These are phyloP conservation scores for Arctopsyche grandis DNA, from an alignment of 1,140 invertebrate species.

Conservation along the genomic window DNA sequence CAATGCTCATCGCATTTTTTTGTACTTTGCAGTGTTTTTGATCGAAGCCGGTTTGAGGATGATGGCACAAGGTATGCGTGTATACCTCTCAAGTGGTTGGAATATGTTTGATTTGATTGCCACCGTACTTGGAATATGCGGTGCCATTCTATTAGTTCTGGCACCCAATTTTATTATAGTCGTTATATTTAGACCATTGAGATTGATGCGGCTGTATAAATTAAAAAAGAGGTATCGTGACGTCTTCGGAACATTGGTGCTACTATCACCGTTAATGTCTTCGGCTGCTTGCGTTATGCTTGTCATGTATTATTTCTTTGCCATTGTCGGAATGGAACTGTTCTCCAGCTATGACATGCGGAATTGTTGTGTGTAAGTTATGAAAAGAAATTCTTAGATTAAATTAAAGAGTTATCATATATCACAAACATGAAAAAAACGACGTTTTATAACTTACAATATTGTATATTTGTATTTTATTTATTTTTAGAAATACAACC, in stretches of 20 bases:
- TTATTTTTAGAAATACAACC: constrained; percentile 76
- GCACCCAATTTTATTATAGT: constrained; percentile 77
- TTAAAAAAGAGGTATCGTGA: constrained; percentile 88
- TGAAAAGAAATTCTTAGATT: background rate
- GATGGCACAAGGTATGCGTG: constrained; percentile 75
- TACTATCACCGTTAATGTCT: constrained; percentile 80
- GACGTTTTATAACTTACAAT: background rate
- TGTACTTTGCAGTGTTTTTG: constrained; percentile 73
- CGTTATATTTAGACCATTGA: constrained; percentile 77
- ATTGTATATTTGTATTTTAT: constrained; percentile 7
- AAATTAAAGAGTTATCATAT: background rate
- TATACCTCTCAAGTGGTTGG: constrained; percentile 86
- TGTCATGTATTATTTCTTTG: constrained; percentile 91
- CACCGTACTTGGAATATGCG: constrained; percentile 74
- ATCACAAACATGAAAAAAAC: no score
- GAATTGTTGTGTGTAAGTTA: constrained; percentile 86
- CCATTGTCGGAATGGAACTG: constrained; percentile 91
- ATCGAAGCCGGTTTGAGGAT: constrained; percentile 80
- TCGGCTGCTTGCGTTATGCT: constrained; percentile 85
- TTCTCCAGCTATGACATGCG: constrained; percentile 80
- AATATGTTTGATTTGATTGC: constrained; percentile 86
- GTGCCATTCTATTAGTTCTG: constrained; percentile 73
- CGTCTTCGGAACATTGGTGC: constrained; percentile 88
- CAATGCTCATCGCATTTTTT: background rate
- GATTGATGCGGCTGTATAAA: constrained; percentile 78